Percentiles rank a stretch among this genome's conserved stretches.
Evolutionary conservation across 2,888 invertebrate species (phyloP).

Genomic region (Brachyptera risi): DNA sequence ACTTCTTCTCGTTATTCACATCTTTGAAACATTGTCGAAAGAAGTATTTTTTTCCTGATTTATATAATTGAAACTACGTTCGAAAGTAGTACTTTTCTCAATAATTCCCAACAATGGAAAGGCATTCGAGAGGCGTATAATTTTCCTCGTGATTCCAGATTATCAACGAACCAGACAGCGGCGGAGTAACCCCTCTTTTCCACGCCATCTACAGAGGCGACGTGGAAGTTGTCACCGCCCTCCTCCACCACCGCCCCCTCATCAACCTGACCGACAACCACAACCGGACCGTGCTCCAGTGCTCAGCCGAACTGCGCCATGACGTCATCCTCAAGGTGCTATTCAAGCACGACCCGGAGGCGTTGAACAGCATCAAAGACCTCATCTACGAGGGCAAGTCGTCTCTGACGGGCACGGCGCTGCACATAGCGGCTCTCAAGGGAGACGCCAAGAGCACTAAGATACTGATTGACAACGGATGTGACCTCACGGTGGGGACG

Average conservation of each 20-base stretch:
- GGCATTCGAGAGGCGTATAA: too few species aligned
- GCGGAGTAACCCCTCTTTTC: neutral
- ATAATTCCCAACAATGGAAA: too few species aligned
- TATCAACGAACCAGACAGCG: neutral
- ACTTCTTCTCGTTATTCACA: too few species aligned
- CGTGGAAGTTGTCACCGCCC: neutral
- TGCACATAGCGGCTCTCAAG: neutral
- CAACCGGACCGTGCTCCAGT: neutral
- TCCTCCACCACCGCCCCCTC: neutral
- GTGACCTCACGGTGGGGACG: too few species aligned
- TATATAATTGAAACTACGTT: too few species aligned
- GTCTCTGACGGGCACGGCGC: neutral
- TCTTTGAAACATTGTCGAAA: too few species aligned
- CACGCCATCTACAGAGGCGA: neutral
- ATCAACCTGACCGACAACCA: neutral
- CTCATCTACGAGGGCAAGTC: neutral
- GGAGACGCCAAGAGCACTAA: neutral
- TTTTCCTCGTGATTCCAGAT: too few species aligned
- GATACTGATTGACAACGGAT: too few species aligned
- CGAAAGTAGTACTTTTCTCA: too few species aligned
- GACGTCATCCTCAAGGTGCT: neutral
- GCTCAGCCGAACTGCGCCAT: neutral
- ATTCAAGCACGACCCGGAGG: neutral
- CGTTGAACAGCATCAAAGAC: neutral
- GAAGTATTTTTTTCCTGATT: too few species aligned